Evolutionary conservation across 2,113 vertebrate genomes (phyloP).

Genomic region (Speoplatyrhinus poulsoni): DNA sequence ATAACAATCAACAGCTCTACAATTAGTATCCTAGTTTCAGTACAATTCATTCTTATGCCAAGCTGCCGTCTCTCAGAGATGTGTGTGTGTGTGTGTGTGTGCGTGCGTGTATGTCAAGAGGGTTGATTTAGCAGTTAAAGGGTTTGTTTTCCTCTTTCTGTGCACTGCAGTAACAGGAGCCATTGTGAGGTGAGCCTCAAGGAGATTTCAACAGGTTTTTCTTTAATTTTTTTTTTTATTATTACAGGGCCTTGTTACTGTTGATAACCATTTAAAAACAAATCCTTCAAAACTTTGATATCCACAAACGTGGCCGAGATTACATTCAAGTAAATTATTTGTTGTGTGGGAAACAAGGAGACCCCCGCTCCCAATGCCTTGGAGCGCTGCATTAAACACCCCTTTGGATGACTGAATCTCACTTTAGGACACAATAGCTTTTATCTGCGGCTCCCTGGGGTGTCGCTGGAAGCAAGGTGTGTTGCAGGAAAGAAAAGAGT

Average conservation of each 20-base stretch:
- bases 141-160: neutral
- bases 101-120: conserved; percentile 11
- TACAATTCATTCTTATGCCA: conserved; percentile 39
- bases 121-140: conserved; percentile 12
- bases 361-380: conserved; percentile 15
- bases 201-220: neutral
- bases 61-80: conserved; percentile 21
- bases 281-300: conserved; percentile 19
- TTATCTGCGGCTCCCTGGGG: conserved; percentile 61
- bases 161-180: neutral
- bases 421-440: conserved; percentile 58
- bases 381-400: conserved; percentile 52
- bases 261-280: neutral
- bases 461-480: conserved; percentile 53
- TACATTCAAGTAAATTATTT: conserved; percentile 26
- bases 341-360: conserved; percentile 16
- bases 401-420: conserved; percentile 58
- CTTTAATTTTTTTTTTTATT: neutral
- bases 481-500: conserved; percentile 45
- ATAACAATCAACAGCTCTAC: conserved; percentile 51
- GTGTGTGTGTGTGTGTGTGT: neutral
- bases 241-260: neutral
- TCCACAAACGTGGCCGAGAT: conserved; percentile 24
- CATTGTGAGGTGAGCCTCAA: conserved; percentile 1
- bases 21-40: conserved; percentile 50